Base-by-base conservation (phyloP, 2,888 invertebrate genomes). In the Cephus sareptanus region DNA sequence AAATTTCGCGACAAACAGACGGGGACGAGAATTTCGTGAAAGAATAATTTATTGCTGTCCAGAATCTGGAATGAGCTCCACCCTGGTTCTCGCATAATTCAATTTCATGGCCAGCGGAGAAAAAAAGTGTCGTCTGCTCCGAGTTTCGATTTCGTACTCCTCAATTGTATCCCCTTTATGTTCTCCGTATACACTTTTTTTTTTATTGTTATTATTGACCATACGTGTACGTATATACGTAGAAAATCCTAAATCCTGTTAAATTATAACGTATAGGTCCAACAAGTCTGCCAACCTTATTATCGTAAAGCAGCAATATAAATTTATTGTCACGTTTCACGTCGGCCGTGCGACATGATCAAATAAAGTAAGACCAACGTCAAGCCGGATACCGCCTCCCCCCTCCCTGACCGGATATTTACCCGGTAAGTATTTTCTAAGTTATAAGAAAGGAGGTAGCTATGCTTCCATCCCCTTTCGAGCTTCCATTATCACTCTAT, bases 301-400 rank as follows among this genome's bases (percentile, higher is more conserved):
- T 88, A 88, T 86, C 89, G 87, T 88, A 87, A 89, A 88, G 86
- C 85, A 86, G 88, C 89, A 87, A 90, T 90, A 90, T 90, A 90
- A 90, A 90, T 90, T 90, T 90, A 90, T 90, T 86, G 90, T 86
- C 87, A 87, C 84, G 85, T 84, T 85, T 85, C 69, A 74, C 35
- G 56, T 56, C 56, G 56, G 23, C 9, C 56, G 2, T 56, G 23
- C 23, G 56, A 56, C 56, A 11, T 15, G 34, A 34, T 34, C n/a
- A 70, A 75, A 34, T 34, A 70, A 75, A 34, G 69, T 23, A 75
- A 37, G 75, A 40, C 73, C 33, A 73, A 34, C 34, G 33, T 34
- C 40, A 75, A 68, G 11, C n/a, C 68, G 34, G 31, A 75, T 9
- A 9, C 40, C 15, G 6, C 6, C 23, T 9, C 56, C 56, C 2